Conservation (phyloP, 2,888 invertebrate species). For the Synergus laeviventris region DNA sequence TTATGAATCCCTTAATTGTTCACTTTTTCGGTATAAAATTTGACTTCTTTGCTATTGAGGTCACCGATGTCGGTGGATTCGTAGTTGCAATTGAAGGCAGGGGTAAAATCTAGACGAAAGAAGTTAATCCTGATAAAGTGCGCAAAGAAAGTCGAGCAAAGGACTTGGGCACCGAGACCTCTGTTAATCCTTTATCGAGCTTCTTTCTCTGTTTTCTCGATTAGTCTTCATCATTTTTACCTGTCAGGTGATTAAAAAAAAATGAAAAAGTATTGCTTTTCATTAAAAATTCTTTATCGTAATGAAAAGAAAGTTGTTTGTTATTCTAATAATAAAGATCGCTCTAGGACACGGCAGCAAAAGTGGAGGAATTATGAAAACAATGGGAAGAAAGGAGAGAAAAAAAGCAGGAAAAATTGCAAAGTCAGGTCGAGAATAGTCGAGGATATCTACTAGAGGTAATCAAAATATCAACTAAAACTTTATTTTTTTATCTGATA, state of each 20-base stretch:
- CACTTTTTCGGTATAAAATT: background rate
- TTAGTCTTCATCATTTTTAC: background rate
- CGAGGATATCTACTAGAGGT: background rate
- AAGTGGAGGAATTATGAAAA: background rate
- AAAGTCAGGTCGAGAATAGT: background rate
- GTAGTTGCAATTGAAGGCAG: conserved; percentile 11
- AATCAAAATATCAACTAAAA: background rate
- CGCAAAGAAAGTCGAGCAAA: conserved; percentile 23
- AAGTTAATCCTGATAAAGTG: conserved; percentile 40
- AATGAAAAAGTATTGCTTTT: background rate
- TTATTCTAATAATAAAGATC: background rate
- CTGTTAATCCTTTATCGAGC: conserved; percentile 31
- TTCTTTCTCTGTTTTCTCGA: background rate
- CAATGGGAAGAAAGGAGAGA: background rate
- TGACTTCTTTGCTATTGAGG: conserved; percentile 4
- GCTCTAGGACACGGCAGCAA: background rate
- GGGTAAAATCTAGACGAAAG: conserved; percentile 13
- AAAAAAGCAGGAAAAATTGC: conserved; percentile 3
- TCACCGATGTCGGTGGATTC: conserved; percentile 22
- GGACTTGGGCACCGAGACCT: background rate
- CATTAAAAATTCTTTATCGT: background rate
- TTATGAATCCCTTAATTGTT: background rate
- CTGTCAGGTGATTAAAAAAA: background rate
- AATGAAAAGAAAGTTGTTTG: background rate
- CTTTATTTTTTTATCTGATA: background rate